Evolutionary conservation across 2,113 vertebrate genomes (phyloP).

Genomic region (Ptilorrhoa leucosticta): DNA sequence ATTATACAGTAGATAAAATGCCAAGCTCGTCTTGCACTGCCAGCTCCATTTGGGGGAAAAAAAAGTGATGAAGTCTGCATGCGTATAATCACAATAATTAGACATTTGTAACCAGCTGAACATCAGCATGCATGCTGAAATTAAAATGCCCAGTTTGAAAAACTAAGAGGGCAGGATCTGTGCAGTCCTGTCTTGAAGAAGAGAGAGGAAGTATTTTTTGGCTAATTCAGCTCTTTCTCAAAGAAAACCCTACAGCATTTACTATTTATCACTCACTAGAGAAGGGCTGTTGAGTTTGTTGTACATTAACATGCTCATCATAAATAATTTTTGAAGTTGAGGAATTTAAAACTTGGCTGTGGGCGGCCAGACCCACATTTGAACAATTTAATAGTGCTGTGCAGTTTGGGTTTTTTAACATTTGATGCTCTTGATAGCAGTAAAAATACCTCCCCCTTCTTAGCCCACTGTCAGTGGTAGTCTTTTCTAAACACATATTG

Average conservation of each 20-base stretch:
- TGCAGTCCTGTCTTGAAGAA: not conserved
- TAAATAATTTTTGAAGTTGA: not conserved
- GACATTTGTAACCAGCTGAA: conserved; percentile 45
- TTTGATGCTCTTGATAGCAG: not conserved
- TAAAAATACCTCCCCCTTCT: not conserved
- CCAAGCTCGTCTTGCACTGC: conserved; percentile 23
- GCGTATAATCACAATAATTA: conserved; percentile 57
- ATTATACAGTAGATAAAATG: conserved; percentile 29
- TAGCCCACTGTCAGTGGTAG: not conserved
- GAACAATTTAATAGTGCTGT: not conserved
- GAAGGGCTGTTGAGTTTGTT: not conserved
- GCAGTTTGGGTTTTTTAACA: not conserved
- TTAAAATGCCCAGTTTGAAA: conserved; percentile 32
- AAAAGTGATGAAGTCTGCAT: conserved; percentile 42
- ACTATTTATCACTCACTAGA: not conserved
- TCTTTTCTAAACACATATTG: not conserved
- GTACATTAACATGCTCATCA: not conserved
- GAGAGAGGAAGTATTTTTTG: not conserved
- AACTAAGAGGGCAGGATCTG: not conserved
- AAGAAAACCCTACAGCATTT: not conserved
- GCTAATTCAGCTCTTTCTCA: not conserved
- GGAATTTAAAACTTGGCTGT: not conserved
- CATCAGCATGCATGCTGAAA: conserved; percentile 6
- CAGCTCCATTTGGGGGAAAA: conserved; percentile 2
- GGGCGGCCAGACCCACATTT: not conserved